Base-by-base conservation (phyloP, 2,888 invertebrate species). In the Mythimna pallens region DNA sequence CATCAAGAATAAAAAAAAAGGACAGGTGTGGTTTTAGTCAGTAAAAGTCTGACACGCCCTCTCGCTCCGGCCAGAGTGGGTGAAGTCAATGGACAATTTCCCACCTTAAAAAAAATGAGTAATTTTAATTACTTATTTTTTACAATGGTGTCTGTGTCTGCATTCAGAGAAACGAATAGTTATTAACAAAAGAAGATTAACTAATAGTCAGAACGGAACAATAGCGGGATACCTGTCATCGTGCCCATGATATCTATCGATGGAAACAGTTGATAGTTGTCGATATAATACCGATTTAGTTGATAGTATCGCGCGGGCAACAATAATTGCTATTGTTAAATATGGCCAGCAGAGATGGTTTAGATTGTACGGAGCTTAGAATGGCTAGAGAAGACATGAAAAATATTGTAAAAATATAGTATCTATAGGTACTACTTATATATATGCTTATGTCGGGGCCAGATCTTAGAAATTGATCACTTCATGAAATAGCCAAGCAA, bases 301-400 rank as follows among this genome's bases (percentile, higher is more conserved):
- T 84, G 87, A 85, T 88, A 86, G 81, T 78, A 86, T 82, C 83
- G 74, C 70, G 47, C 50, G 57, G 36, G 65, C 64, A 75, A 89
- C 88, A 90, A 88, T 92, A 92, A 92, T 92, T 92, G 91, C 90
- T 92, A 91, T 92, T 92, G 92, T 92, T 84, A 82, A 82, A 72
- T 73, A 76, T 78, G 74, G 59, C 70, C 66, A 71, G 73, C 70
- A 70, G 57, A 62, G 57, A 65, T 76, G 70, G 59, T 80, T 76
- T 47, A 25, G 65, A 65, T 78, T 36, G 40, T 76, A 14, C 6
- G 12, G 4, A 8, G 0, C 14, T 79, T 50, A 0, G 73, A 84
- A 86, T 59, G 61, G 8, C 9, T 85, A 84, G 80, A 85, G 8
- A 52, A 14, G 76, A 0, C 63, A 34, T 6, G 17, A 5, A 12